Evolutionary conservation across 2,888 invertebrate species (phyloP), one percentile per base, ranked within the genome.

Genomic region (Ormyrus thymus): DNA sequence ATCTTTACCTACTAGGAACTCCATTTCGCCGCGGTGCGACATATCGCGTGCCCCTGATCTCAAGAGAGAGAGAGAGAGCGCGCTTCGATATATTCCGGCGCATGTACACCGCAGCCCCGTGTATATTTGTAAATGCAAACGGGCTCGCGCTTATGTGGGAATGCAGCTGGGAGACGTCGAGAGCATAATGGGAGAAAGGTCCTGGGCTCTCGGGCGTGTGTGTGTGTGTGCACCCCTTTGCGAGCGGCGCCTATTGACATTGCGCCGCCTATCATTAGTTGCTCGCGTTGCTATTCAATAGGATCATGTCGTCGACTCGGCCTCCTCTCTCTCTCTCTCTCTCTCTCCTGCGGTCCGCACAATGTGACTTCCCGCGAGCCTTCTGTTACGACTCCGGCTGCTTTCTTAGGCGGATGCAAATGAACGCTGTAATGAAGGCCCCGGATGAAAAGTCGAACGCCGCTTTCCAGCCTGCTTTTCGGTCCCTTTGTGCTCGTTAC

Each of bases 231-330:
- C 29, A 29, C 29, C 29, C 29, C 29, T 29, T 29, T 29, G 29
- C 29, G 11, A 62, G 45, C 62, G 11, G 46, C n/a, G 56, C 62
- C 65, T 71, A 76, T 75, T 59, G 68, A 68, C 64, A 59, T 46
- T 58, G 51, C 29, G 29, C 71, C 76, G 53, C 66, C 55, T 76
- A 76, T 79, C 72, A 66, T 72, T 72, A 76, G 79, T 29, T 29
- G 29, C 29, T 29, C 45, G 48, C 53, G 15, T 29, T 65, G 13
- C 11, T 58, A 65, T 61, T 76, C 69, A 69, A 55, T 72, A 7
- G 72, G 51, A 15, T 70, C 58, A 29, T 46, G 45, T 13, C 69
- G 69, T 56, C 56, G 13, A 65, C 50, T 51, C 50, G 29, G 29
- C 29, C 29, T 29, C 29, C 29, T 56, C 56, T 56, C 55, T n/a